These are phyloP conservation scores for Drosophila gunungcola DNA, from an alignment of 1,140 invertebrate genomes.

Conservation along the genomic window DNA sequence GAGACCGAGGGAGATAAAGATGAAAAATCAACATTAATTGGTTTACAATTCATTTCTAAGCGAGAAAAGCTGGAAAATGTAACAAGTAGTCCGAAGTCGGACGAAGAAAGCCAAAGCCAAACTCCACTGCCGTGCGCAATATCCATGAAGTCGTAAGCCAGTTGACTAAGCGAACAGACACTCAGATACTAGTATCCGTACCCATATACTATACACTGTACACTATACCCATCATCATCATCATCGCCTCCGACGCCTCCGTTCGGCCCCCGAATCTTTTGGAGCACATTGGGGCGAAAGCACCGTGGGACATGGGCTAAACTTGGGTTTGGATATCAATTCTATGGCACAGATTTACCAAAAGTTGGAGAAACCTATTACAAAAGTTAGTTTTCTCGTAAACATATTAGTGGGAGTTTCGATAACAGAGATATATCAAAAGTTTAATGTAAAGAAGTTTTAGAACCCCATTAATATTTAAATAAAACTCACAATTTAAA, in stretches of 20 bases:
- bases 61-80: constrained; percentile 76
- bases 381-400: no score
- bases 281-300: constrained; percentile 29
- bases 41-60: constrained; percentile 78
- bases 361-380: no score
- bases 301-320: constrained; percentile 31
- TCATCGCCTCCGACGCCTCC: constrained; percentile 34
- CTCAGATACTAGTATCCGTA: constrained; percentile 40
- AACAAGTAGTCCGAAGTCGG: constrained; percentile 64
- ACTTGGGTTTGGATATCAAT: no score
- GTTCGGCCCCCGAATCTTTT: constrained; percentile 12
- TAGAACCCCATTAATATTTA: no score
- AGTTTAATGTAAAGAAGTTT: no score
- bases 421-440: no score
- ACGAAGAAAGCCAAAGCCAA: constrained; percentile 63
- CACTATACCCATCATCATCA: constrained; percentile 13
- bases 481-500: no score
- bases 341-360: no score
- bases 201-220: not conserved
- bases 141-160: constrained; percentile 72
- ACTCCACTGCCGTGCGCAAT: constrained; percentile 53
- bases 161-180: constrained; percentile 65
- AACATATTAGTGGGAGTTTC: no score
- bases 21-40: constrained; percentile 78
- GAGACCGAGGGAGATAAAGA: constrained; percentile 39